phyloP scores from a whole-genome alignment of 2,888 invertebrate genomes.

The Diarsia rubi region DNA sequence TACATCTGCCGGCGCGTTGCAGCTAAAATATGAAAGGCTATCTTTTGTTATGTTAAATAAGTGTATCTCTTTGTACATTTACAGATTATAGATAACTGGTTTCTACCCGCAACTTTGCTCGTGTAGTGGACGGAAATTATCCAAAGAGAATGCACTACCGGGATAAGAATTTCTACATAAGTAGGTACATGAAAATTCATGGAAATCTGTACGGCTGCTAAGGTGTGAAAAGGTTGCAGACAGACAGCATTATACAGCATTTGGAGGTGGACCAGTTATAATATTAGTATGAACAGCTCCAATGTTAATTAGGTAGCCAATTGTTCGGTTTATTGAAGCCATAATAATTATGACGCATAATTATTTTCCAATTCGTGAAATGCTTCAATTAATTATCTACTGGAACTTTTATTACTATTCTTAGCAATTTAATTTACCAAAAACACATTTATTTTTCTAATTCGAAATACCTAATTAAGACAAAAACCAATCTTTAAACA shows the following conservation, averaged over 20 bases:
- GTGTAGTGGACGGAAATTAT: background rate
- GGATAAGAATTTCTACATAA: background rate
- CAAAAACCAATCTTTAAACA: conserved; percentile 14
- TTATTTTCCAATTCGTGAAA: background rate
- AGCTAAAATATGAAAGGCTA: conserved; percentile 22
- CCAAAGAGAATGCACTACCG: background rate
- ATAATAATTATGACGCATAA: background rate
- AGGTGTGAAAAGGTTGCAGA: background rate
- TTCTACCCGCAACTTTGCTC: background rate
- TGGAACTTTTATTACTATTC: background rate
- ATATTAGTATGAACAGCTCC: too few relatives aligned
- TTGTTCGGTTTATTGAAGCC: background rate
- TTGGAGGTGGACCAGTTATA: too few relatives aligned
- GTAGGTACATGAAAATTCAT: background rate
- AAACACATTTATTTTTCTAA: background rate
- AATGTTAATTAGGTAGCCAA: background rate
- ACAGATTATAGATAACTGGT: background rate
- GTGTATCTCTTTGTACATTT: conserved; percentile 1
- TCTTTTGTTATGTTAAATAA: conserved; percentile 34
- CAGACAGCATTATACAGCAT: background rate
- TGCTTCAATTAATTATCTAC: background rate
- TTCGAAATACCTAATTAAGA: background rate
- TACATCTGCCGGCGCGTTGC: conserved; percentile 40
- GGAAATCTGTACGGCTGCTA: background rate
- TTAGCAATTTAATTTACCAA: background rate